phyloP scores from a whole-genome alignment of 1,140 invertebrate genomes.

The Danaus plexippus region DNA sequence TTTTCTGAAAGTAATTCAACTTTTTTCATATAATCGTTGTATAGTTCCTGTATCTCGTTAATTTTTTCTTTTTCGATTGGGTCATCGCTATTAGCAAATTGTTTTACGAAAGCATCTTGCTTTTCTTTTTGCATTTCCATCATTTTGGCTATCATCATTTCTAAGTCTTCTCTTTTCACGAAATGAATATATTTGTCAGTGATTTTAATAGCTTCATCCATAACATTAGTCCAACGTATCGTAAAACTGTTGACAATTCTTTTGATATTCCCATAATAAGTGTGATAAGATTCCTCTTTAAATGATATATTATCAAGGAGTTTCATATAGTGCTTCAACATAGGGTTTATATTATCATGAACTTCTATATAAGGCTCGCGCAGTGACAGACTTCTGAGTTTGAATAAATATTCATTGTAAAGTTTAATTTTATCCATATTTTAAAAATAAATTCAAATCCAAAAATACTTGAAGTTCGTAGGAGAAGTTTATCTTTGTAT shows the following conservation, averaged over 20 bases:
- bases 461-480: too few species aligned
- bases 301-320: constrained; percentile 29
- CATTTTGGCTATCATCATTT: constrained; percentile 30
- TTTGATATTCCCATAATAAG: constrained; percentile 43
- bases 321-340: constrained; percentile 31
- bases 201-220: constrained; percentile 34
- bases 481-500: too few species aligned
- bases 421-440: background rate
- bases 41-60: constrained; percentile 27
- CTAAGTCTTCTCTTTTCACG: constrained; percentile 24
- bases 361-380: constrained; percentile 28
- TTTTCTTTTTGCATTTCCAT: constrained; percentile 27
- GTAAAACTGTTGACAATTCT: constrained; percentile 37
- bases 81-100: constrained; percentile 30
- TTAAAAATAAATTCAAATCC: too few species aligned
- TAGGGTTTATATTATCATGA: constrained; percentile 24
- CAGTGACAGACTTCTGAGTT: constrained; percentile 26
- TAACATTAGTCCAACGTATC: constrained; percentile 29
- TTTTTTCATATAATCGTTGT: constrained; percentile 18
- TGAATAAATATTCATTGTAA: constrained; percentile 32
- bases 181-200: constrained; percentile 30
- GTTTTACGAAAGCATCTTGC: constrained; percentile 33
- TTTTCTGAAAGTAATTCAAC: constrained; percentile 21
- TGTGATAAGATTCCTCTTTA: constrained; percentile 30
- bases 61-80: constrained; percentile 26